Base-by-base conservation (phyloP, 2,888 invertebrate species). In the Gryllus longicercus region DNA sequence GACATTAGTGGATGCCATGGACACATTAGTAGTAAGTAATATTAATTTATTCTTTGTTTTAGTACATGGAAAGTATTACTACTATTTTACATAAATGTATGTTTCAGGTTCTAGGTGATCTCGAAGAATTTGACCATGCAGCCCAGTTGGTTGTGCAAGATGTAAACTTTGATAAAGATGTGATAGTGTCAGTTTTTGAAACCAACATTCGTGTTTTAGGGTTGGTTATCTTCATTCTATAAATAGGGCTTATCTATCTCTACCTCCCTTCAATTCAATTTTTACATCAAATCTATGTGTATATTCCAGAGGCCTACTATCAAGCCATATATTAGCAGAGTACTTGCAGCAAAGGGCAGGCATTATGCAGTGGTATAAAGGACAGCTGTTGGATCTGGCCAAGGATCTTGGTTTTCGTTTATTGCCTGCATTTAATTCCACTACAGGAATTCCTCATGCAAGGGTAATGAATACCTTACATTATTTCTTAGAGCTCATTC, bases 171-270 rank as follows among this genome's bases (percentile, higher is more conserved):
- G 97, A 99, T 86, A 94, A 92, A 83, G 97, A 99, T 87, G 92
- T 98, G 82, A 92, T 97, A 79, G 98, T 99, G 12, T 98, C 98
- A 0, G 96, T 99, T 8, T 99, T 99, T 87, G 99, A 99, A 88
- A 98, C 98, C 12, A 99, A 99, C 87, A 99, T 99, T 84, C 90
- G 99, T 84, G 94, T 99, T 89, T 89, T 99, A n/a, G 99, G 99
- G 94, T 96, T 88, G 90, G 91, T 86, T 79, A 80, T 77, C 76
- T 11, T 76, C 8, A 3, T 76, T 25, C 23, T 76, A 76, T 50
- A 51, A 49, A 74, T 76, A 12, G 78, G 18, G 18, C 10, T 78
- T 77, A 18, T 78, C 18, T 63, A 51, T 74, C 74, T 74, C 14
- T 8, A 38, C 5, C 5, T 8, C 8, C 38, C 8, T 38, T 38